Percentiles rank a stretch among this genome's conserved stretches.
Conservation (phyloP, 2,797 vertebrate species). For the Salmo trutta region DNA sequence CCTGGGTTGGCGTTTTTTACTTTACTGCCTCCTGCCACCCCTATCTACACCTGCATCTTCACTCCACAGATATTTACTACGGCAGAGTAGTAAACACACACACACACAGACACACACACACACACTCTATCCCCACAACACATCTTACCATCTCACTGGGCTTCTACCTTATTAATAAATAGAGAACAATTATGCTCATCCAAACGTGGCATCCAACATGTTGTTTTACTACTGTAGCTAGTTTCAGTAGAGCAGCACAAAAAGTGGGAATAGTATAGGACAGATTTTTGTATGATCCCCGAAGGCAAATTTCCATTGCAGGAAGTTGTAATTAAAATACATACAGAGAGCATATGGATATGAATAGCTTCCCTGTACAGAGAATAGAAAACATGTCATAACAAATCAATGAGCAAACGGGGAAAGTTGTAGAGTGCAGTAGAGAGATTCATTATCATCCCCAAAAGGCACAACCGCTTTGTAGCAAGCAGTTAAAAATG, state of each 20-base stretch:
- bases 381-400: neutral
- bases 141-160: neutral
- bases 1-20: slow-evolving; percentile 28
- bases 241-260: neutral
- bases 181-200: neutral
- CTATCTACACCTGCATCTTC: neutral
- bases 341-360: neutral
- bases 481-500: neutral
- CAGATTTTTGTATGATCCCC: neutral
- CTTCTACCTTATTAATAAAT: neutral
- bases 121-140: neutral
- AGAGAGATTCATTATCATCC: neutral
- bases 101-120: neutral
- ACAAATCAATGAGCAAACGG: neutral
- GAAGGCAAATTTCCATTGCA: neutral
- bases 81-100: neutral
- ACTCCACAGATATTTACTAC: slow-evolving; percentile 13
- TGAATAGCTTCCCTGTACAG: neutral
- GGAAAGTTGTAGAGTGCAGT: neutral
- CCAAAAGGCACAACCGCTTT: neutral
- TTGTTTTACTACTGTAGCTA: neutral
- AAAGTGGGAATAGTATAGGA: neutral
- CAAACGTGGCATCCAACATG: neutral
- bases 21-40: slow-evolving; percentile 24
- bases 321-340: neutral